These are phyloP conservation scores for Phrynocephalus guinanensis DNA, from an alignment of 2,797 vertebrate genomes.

Conservation along the genomic window DNA sequence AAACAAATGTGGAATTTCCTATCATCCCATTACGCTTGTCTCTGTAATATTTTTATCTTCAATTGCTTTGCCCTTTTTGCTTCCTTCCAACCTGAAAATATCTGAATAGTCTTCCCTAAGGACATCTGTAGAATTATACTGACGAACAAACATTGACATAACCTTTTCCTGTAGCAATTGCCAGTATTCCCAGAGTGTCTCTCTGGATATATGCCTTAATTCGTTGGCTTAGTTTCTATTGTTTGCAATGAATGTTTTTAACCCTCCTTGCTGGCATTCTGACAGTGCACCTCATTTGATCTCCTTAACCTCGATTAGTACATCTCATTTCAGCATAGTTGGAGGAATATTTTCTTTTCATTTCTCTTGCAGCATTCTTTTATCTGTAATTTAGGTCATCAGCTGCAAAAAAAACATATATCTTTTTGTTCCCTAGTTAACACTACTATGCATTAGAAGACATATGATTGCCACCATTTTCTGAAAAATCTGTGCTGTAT, in stretches of 20 bases:
- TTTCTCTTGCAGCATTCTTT: not conserved
- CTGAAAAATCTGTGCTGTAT: not conserved
- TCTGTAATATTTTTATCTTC: conserved; percentile 53
- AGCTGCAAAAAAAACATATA: not conserved
- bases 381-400: not conserved
- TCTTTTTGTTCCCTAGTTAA: not conserved
- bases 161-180: conserved; percentile 69
- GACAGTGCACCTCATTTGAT: conserved; percentile 23
- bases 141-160: conserved; percentile 76
- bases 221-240: conserved; percentile 46
- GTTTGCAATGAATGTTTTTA: conserved; percentile 53
- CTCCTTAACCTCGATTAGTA: conserved; percentile 43
- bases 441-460: not conserved
- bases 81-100: conserved; percentile 61
- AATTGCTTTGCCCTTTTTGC: conserved; percentile 79
- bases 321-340: conserved; percentile 29
- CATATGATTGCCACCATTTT: not conserved
- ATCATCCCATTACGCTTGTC: not conserved
- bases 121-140: conserved; percentile 58
- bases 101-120: conserved; percentile 50
- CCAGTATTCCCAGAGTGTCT: conserved; percentile 58
- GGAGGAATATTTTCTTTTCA: not conserved
- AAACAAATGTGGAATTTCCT: not conserved
- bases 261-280: conserved; percentile 27
- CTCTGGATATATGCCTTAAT: conserved; percentile 55